Base-by-base conservation (phyloP, 2,888 invertebrate genomes). In the Panopea generosa region DNA sequence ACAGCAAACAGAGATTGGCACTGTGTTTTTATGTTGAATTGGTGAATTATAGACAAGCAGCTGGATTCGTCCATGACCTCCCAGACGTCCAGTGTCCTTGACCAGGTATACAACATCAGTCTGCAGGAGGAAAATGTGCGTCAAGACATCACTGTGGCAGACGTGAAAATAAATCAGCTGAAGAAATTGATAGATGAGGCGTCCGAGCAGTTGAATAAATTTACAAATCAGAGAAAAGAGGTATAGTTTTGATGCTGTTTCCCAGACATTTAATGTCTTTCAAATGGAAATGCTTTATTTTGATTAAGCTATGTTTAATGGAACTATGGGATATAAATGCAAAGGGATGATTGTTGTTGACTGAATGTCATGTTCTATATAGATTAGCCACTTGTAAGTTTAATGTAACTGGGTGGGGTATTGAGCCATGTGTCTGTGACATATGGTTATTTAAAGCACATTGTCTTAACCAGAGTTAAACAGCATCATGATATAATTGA, bases 41-140 rank as follows among this genome's bases (percentile, higher is more conserved):
- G n/a, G n/a, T n/a, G n/a, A n/a, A n/a, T 47, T 47, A 14, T 60
- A 80, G 74, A 77, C 16, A 71, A 70, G 52, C 53, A 56, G 14
- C 47, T 77, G 16, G 68, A 81, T 50, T 59, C 52, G 18, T 77
- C 80, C 0, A 55, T 63, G 24, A 59, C 40, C 49, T 72, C 65
- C 24, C 83, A 70, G 68, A 77, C 65, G 57, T 77, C 81, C 11
- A 83, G 76, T 63, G 65, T 84, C 2, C 69, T 86, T 65, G 81
- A 86, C 52, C 79, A 82, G 26, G 83, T 88, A n/a, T 80, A 87
- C 66, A 75, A 70, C 18, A 77, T 88, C 14, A 84, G 85, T 52
- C 56, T 87, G 26, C 82, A 84, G 49, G 88, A 88, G 63, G 88
- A 87, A 53, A 70, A 71, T 43, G 66, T 86, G 7, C 66, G 86